Evolutionary conservation across 2,888 invertebrate species (phyloP), one percentile per base, ranked within the genome.

Genomic region (Drosophila mayaguana): DNA sequence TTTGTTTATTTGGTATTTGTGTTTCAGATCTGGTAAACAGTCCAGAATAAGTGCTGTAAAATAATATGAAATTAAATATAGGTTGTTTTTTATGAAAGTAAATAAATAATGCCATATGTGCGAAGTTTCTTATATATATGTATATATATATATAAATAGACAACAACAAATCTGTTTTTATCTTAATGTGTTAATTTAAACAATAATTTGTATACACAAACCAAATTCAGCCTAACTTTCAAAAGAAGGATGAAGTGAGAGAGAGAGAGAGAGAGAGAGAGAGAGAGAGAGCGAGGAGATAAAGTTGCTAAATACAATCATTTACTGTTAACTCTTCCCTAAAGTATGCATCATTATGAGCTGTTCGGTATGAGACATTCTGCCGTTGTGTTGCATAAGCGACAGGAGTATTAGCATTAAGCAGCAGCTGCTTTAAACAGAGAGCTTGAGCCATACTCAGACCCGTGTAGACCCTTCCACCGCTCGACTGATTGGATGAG

Each of bases 271-370:
- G 32, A 11, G 32, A 32, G 32, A 32, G 32, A 9, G 32, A 28
- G 28, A 25, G n/a, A 16, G 25, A 2, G 46, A n/a, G n/a, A 2
- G 48, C n/a, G 3, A 4, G 4, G 4, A 5, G 34, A 48, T 5
- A 1, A 25, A 25, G 25, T 3, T 22, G 20, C 22, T 28, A 42
- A 40, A 14, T 18, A 20, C n/a, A 25, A 20, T 9, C n/a, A 11
- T n/a, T 32, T 4, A 51, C 20, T 34, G 42, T 50, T 50, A 25
- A 42, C 38, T 25, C 32, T 34, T 43, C 61, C 61, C 16, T 14
- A 75, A 75, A 71, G 71, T 75, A 75, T 71, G 75, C 75, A 63
- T 36, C 42, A 63, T 22, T 51, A 43, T 59, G 38, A 53, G 32
- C 9, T 25, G n/a, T 48, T n/a, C 51, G 8, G n/a, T 2, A 11